A percentile compares a stretch with the other conserved stretches of the same genome.
These are phyloP conservation scores for Callorhinus ursinus DNA, from an alignment of 2,113 vertebrate species.

Conservation along the genomic window DNA sequence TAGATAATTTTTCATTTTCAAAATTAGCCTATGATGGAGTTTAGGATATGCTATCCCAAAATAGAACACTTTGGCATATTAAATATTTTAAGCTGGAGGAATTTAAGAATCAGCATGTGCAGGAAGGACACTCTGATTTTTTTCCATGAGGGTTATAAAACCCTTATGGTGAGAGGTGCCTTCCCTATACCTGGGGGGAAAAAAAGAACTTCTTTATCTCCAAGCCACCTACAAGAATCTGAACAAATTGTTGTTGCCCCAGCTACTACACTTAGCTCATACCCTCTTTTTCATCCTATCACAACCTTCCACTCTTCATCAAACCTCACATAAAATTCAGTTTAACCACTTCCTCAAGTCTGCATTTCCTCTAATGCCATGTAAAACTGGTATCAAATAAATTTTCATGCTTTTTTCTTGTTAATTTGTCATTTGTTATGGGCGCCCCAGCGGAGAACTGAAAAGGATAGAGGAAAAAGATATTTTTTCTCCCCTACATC, in stretches of 20 bases:
- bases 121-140: not conserved
- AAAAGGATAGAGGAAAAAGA: not conserved
- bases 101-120: not conserved
- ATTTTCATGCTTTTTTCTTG: not conserved
- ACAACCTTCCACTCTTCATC: not conserved
- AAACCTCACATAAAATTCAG: not conserved
- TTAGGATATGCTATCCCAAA: not conserved
- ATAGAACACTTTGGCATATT: not conserved
- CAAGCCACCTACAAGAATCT: not conserved
- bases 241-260: not conserved
- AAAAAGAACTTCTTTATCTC: not conserved
- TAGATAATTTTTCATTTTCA: slow-evolving; percentile 10
- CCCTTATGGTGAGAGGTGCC: not conserved
- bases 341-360: not conserved
- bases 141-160: not conserved
- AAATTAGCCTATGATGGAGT: not conserved
- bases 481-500: not conserved
- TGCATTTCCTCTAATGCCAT: not conserved
- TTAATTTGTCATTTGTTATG: not conserved
- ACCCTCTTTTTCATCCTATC: not conserved
- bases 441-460: not conserved
- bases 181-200: not conserved
- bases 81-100: not conserved
- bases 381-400: not conserved
- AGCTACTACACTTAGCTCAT: not conserved